Conservation (phyloP, 2,888 invertebrate species). For the Polydrusus pterygomalis region DNA sequence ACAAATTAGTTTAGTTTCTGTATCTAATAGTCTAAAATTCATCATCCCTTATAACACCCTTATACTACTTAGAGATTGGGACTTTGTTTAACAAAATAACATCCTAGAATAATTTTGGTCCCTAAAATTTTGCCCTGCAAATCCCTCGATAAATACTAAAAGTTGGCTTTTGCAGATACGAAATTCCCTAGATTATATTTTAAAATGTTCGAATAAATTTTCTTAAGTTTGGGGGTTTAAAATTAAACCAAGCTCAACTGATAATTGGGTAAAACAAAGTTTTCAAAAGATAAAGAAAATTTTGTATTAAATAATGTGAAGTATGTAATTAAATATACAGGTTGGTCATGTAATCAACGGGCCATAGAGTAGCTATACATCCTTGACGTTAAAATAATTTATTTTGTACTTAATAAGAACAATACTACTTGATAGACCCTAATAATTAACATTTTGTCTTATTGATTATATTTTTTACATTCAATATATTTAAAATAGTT, state of each 20-base stretch:
- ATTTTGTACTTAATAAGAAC: no score
- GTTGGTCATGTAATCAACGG: no score
- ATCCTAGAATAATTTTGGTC: constrained; percentile 9
- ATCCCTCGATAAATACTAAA: constrained; percentile 19
- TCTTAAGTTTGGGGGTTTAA: constrained; percentile 43
- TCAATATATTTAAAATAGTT: no score
- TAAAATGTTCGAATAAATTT: constrained; percentile 24
- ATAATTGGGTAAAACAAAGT: constrained; percentile 32
- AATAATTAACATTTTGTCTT: no score
- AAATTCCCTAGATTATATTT: constrained; percentile 31
- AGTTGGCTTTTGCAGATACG: constrained; percentile 26
- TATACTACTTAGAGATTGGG: constrained; percentile 18
- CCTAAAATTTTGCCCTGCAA: constrained; percentile 30
- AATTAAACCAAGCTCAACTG: constrained; percentile 37
- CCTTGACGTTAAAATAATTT: no score
- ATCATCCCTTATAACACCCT: constrained; percentile 21
- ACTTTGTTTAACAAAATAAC: constrained; percentile 22
- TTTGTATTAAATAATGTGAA: not conserved
- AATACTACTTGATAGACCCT: no score
- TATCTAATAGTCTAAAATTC: constrained; percentile 9
- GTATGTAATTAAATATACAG: not conserved
- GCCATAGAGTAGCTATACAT: no score
- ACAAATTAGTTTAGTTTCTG: constrained; percentile 12
- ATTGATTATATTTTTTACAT: no score
- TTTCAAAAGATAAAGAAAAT: not conserved